Percentiles rank a stretch among this genome's conserved stretches.
Evolutionary conservation across 1,140 invertebrate species (phyloP).

Genomic region (Spodoptera litura): DNA sequence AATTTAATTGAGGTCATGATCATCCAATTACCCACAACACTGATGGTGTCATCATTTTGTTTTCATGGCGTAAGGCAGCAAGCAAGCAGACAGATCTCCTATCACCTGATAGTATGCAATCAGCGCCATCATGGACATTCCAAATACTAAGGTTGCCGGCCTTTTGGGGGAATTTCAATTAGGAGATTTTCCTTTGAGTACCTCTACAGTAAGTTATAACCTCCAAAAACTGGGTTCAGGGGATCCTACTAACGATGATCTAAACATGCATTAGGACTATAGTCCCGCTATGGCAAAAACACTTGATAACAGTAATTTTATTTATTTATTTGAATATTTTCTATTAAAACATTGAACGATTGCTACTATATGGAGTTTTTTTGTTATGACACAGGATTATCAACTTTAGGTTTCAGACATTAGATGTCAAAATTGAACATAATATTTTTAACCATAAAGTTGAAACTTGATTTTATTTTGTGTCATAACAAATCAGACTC

Average conservation of each 20-base stretch:
- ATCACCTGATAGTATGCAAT: too few species aligned
- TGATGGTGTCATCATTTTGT: too few species aligned
- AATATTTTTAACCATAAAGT: too few species aligned
- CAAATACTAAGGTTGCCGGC: too few species aligned
- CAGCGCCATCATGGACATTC: too few species aligned
- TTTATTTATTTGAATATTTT: conserved; percentile 16
- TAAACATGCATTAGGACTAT: conserved; percentile 4
- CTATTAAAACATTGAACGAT: conserved; percentile 34
- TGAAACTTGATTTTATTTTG: not conserved
- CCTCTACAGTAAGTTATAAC: conserved; percentile 13
- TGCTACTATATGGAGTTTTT: not conserved
- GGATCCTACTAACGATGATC: conserved; percentile 2
- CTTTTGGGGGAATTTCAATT: too few species aligned
- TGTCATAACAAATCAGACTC: conserved; percentile 1
- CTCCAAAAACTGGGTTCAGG: not conserved
- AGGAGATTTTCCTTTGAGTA: not conserved
- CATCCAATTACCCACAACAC: too few species aligned
- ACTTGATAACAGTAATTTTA: not conserved
- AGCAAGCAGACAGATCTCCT: too few species aligned
- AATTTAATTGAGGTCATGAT: too few species aligned
- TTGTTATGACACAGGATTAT: conserved; percentile 11
- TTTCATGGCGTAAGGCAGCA: too few species aligned
- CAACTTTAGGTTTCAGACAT: too few species aligned
- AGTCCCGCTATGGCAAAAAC: conserved; percentile 18
- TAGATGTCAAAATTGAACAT: too few species aligned